Conservation (phyloP, 2,888 invertebrate species). For the Euzophera pinguis region DNA sequence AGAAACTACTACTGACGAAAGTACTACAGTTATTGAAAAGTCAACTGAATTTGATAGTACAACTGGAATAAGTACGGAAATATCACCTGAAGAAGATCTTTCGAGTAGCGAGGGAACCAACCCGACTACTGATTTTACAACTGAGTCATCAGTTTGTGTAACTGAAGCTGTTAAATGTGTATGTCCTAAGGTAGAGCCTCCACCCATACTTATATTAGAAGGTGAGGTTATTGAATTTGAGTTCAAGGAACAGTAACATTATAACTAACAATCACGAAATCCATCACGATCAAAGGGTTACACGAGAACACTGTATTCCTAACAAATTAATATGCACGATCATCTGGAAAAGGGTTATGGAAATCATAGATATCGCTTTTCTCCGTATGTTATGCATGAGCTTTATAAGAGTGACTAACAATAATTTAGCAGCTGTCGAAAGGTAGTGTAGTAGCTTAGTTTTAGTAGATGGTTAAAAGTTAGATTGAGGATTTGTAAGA, state of each 20-base stretch:
- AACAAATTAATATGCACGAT: conserved; percentile 62
- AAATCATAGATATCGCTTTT: not conserved
- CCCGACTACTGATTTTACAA: conserved; percentile 39
- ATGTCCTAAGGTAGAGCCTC: conserved; percentile 72
- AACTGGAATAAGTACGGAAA: conserved; percentile 28
- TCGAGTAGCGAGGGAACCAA: conserved; percentile 30
- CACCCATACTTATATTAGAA: conserved; percentile 91
- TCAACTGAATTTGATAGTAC: conserved; percentile 25
- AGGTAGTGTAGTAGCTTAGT: conserved; percentile 19
- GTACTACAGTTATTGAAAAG: conserved; percentile 16
- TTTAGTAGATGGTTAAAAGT: conserved; percentile 20
- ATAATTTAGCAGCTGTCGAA: not conserved
- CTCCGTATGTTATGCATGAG: conserved; percentile 34
- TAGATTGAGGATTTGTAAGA: not conserved
- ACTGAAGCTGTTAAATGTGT: conserved; percentile 50
- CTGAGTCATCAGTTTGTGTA: conserved; percentile 40
- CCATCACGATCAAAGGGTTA: conserved; percentile 46
- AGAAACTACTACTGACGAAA: conserved; percentile 18
- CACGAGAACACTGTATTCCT: conserved; percentile 34
- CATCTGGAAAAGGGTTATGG: conserved; percentile 18
- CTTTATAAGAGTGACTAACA: conserved; percentile 23
- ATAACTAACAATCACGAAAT: conserved; percentile 69
- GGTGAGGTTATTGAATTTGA: conserved; percentile 82
- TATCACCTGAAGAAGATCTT: conserved; percentile 20
- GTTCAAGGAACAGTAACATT: conserved; percentile 55